Base-by-base conservation (phyloP, 2,113 vertebrate species). In the Tragelaphus scriptus region DNA sequence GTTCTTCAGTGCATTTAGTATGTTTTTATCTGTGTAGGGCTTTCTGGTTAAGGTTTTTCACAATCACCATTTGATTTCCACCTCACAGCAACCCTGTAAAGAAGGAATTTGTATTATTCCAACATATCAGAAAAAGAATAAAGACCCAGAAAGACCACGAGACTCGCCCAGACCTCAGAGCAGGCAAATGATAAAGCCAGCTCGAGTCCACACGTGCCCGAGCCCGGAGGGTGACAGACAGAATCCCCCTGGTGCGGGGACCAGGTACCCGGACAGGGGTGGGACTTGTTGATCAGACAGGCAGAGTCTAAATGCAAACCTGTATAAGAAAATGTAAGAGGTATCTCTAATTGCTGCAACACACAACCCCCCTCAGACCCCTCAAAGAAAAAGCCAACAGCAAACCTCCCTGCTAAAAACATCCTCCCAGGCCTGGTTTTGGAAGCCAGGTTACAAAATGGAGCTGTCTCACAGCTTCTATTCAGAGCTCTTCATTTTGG, bases 121-220 rank as follows among this genome's bases (percentile, higher is more conserved):
- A 63, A 28, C 13, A 77, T 82, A 85, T 93, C 61, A 95, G 81
- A 79, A 75, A 91, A 82, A 97, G 80, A 80, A 82, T 89, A 91
- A 85, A 96, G 71, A 53, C 9, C 55, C 68, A 90, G 26, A 82
- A 28, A 82, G 30, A 51, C 82, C 11, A n/a, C 49, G 53, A 28
- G 16, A 53, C 56, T 36, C 6, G 19, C 56, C 93, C 13, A 61
- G 63, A 91, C 36, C 81, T 86, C 59, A 32, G 55, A 77, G 53
- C 40, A 59, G 81, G 32, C 77, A 93, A 36, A 16, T 2, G 26
- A 63, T 89, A 16, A 49, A 90, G 47, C 56, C 19, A n/a, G 47
- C 32, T 84, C 23, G 19, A 26, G 68, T 23, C n/a, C 32, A n/a
- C 30, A 21, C 0, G 1, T 0, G 12, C 14, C 59, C 25, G 28